Evolutionary conservation across 2,113 vertebrate species (phyloP).

Genomic region (Notechis scutatus): DNA sequence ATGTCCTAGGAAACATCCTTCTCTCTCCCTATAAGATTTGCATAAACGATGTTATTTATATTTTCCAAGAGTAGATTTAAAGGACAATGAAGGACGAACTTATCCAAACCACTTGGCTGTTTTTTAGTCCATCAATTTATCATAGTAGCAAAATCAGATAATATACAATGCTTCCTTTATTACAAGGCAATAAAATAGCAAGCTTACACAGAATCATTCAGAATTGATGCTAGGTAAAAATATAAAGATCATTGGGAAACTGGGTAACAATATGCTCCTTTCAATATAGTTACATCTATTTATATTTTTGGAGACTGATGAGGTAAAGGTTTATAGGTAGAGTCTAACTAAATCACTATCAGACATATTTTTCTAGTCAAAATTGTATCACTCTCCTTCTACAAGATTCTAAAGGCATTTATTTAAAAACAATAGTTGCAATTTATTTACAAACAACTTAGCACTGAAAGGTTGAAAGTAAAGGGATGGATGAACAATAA

Average conservation of each 20-base stretch:
- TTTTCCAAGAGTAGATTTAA: slow-evolving; percentile 6
- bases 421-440: background rate
- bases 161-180: background rate
- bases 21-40: slow-evolving; percentile 6
- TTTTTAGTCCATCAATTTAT: background rate
- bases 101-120: background rate
- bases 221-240: background rate
- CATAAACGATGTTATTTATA: background rate
- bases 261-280: background rate
- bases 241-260: background rate
- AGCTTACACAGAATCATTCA: background rate
- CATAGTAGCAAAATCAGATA: background rate
- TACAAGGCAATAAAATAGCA: background rate
- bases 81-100: background rate
- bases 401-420: background rate
- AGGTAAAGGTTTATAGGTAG: background rate
- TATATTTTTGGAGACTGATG: background rate
- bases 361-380: background rate
- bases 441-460: background rate
- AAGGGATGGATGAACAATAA: background rate
- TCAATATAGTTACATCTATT: background rate
- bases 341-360: background rate
- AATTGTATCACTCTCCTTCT: background rate
- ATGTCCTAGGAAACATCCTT: background rate
- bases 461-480: background rate